Conservation (phyloP, 2,113 vertebrate species). For the Gulo gulo region DNA sequence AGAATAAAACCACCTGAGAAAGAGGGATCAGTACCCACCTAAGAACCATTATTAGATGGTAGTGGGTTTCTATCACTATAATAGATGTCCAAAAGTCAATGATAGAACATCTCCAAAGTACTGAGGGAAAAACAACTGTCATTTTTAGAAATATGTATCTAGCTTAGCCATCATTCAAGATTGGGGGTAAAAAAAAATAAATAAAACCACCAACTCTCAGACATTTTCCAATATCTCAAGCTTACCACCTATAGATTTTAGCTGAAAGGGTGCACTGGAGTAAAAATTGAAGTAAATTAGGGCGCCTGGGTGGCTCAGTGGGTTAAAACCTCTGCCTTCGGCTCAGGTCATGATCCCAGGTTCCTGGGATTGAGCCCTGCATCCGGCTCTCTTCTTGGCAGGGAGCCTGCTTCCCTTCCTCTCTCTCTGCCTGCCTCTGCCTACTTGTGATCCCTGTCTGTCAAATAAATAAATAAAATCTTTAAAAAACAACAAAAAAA, state of each 20-base stretch:
- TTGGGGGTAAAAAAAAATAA: neutral
- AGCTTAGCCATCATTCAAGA: neutral
- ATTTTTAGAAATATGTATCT: neutral
- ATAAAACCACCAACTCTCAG: neutral
- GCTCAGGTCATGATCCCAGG: too few relatives aligned
- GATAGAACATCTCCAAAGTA: neutral
- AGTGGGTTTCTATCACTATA: neutral
- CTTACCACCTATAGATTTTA: neutral
- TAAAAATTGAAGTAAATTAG: neutral
- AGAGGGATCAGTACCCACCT: neutral
- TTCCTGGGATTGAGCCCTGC: too few relatives aligned
- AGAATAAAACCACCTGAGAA: neutral
- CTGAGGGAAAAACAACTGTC: neutral
- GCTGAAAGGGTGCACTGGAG: neutral
- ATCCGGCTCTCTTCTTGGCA: too few relatives aligned
- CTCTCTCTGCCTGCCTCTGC: too few relatives aligned
- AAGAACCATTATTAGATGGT: neutral
- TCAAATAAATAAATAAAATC: too few relatives aligned
- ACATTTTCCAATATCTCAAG: neutral
- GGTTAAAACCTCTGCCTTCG: too few relatives aligned
- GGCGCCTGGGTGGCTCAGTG: too few relatives aligned
- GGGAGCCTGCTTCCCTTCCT: too few relatives aligned
- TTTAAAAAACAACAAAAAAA: too few relatives aligned
- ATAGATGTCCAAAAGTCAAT: neutral
- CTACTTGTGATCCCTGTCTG: too few relatives aligned